phyloP scores from a whole-genome alignment of 2,888 invertebrate species.

The Bembecia ichneumoniformis region DNA sequence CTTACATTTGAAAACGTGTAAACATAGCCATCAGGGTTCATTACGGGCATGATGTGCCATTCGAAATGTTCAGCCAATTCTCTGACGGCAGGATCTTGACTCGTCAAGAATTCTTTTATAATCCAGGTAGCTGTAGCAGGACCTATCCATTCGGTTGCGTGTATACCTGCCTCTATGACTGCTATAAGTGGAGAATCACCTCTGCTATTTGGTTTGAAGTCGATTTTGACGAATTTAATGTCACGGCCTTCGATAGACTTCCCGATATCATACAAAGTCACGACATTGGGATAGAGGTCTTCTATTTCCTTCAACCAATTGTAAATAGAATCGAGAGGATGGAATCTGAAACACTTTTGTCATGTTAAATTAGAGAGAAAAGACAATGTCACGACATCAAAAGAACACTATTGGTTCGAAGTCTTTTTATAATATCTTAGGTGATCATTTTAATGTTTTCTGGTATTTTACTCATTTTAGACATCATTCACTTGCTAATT shows the following conservation, averaged over 20 bases:
- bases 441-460: no score
- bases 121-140: slow-evolving; percentile 78
- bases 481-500: no score
- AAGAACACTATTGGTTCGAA: not conserved
- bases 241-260: slow-evolving; percentile 71
- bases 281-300: slow-evolving; percentile 52
- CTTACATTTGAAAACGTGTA: slow-evolving; percentile 75
- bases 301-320: slow-evolving; percentile 71
- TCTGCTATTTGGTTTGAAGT: slow-evolving; percentile 32
- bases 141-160: slow-evolving; percentile 81
- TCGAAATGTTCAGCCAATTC: slow-evolving; percentile 76
- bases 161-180: slow-evolving; percentile 77
- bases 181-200: slow-evolving; percentile 46
- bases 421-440: not conserved
- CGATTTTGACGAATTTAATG: slow-evolving; percentile 65
- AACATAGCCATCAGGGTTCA: slow-evolving; percentile 82
- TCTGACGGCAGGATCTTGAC: slow-evolving; percentile 59
- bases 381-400: no score
- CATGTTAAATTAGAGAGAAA: not conserved
- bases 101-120: slow-evolving; percentile 77
- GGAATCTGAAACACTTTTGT: slow-evolving; percentile 46
- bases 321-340: slow-evolving; percentile 71
- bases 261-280: slow-evolving; percentile 68
- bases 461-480: no score
- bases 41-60: slow-evolving; percentile 82